A percentile compares a stretch with the other conserved stretches of the same genome.
These are phyloP conservation scores for Noctua janthina DNA, from an alignment of 2,888 invertebrate species.

Conservation along the genomic window DNA sequence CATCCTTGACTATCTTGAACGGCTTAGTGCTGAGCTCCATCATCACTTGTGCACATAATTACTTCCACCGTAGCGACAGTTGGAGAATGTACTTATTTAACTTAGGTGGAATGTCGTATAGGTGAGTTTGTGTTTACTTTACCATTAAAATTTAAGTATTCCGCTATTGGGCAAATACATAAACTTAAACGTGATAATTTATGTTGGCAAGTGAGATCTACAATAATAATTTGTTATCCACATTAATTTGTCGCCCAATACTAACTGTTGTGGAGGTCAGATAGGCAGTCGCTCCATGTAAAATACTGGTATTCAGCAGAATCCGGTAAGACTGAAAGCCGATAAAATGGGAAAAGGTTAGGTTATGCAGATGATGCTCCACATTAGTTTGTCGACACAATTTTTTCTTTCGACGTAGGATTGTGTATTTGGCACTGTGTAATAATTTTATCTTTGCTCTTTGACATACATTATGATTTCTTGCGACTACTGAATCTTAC, in stretches of 20 bases:
- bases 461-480: background rate
- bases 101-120: conserved; percentile 91
- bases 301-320: too few species aligned
- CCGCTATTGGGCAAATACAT: too few species aligned
- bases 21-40: conserved; percentile 81
- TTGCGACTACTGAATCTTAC: background rate
- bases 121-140: conserved; percentile 82
- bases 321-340: too few species aligned
- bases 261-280: too few species aligned
- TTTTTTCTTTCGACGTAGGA: background rate
- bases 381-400: background rate
- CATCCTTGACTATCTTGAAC: conserved; percentile 72
- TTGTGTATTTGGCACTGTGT: background rate
- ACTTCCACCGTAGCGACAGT: conserved; percentile 94
- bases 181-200: background rate
- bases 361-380: too few species aligned
- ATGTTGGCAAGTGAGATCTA: background rate
- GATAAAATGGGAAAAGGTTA: too few species aligned
- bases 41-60: conserved; percentile 93
- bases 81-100: conserved; percentile 96
- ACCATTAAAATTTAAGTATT: background rate
- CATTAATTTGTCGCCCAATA: background rate
- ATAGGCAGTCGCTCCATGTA: too few species aligned
- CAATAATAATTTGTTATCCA: background rate
- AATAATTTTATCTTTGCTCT: background rate